Evolutionary conservation across 2,113 vertebrate species (phyloP).

Genomic region (Amblyopsis rosae): DNA sequence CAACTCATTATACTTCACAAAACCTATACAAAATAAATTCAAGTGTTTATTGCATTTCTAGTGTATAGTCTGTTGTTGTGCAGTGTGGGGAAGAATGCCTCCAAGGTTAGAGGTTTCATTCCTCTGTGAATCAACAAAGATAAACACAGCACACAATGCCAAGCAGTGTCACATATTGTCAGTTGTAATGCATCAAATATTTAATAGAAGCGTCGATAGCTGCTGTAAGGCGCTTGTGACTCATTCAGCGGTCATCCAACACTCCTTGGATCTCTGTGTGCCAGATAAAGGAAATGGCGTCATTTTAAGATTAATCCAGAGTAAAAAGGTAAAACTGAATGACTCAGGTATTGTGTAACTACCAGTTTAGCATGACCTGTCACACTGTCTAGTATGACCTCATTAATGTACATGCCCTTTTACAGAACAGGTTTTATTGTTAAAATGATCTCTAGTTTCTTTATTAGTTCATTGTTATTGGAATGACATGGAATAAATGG

Average conservation of each 20-base stretch:
- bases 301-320: background rate
- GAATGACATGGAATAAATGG: too few relatives aligned
- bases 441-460: too few relatives aligned
- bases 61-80: too few relatives aligned
- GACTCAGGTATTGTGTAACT: constrained; percentile 31
- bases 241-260: constrained; percentile 23
- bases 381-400: constrained; percentile 3
- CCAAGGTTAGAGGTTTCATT: too few relatives aligned
- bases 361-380: background rate
- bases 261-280: constrained; percentile 13
- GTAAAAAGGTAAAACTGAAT: constrained; percentile 13
- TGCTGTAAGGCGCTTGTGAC: constrained; percentile 26
- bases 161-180: background rate
- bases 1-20: too few relatives aligned
- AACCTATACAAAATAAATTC: too few relatives aligned
- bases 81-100: too few relatives aligned
- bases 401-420: background rate
- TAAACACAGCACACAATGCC: too few relatives aligned
- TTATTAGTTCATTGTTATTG: too few relatives aligned
- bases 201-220: too few relatives aligned
- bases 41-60: too few relatives aligned
- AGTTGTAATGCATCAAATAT: background rate
- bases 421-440: background rate
- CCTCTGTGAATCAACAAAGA: background rate
- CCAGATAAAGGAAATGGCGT: constrained; percentile 29